Evolutionary conservation across 1,140 invertebrate species (phyloP).

Genomic region (Hyphantria cunea): DNA sequence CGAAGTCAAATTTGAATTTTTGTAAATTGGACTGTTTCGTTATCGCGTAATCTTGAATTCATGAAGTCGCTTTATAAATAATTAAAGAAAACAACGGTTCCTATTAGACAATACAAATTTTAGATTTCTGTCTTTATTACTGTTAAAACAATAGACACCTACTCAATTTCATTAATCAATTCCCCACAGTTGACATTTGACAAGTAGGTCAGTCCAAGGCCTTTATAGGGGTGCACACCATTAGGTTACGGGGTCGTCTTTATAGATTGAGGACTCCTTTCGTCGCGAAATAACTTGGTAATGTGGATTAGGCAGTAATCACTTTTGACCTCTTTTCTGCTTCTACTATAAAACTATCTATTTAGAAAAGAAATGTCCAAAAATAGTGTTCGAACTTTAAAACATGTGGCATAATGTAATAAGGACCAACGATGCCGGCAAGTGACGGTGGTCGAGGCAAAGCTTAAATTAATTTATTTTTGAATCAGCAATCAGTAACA

Average conservation of each 20-base stretch:
- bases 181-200: constrained; percentile 47
- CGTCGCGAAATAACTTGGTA: constrained; percentile 23
- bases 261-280: constrained; percentile 48
- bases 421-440: too few relatives aligned
- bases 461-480: too few relatives aligned
- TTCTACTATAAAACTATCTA: too few relatives aligned
- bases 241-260: constrained; percentile 57
- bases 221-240: constrained; percentile 43
- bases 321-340: constrained; percentile 7
- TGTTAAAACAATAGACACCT: constrained; percentile 31
- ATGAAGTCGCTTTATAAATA: too few relatives aligned
- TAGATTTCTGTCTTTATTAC: constrained; percentile 7
- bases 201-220: constrained; percentile 50
- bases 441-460: too few relatives aligned
- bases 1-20: too few relatives aligned
- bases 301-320: constrained; percentile 7
- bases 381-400: too few relatives aligned
- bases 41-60: too few relatives aligned
- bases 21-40: too few relatives aligned
- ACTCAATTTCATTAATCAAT: constrained; percentile 39
- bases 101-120: constrained; percentile 1
- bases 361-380: too few relatives aligned
- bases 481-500: too few relatives aligned
- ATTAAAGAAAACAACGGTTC: background rate
- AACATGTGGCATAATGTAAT: too few relatives aligned